Base-by-base conservation (phyloP, 2,113 vertebrate species). In the Malurus elegans region DNA sequence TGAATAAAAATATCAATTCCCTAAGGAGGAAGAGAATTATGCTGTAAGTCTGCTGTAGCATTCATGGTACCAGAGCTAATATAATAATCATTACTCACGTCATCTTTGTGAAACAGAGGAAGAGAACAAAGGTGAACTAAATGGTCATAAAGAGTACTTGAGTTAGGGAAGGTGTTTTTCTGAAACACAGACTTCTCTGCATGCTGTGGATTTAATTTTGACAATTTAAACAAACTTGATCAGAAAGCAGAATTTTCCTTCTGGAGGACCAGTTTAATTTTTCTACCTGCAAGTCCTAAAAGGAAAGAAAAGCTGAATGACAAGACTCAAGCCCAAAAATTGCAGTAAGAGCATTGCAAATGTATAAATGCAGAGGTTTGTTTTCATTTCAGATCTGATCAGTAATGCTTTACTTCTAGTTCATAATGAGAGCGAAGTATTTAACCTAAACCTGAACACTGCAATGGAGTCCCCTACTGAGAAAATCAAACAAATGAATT, bases 1-100 rank as follows among this genome's bases (percentile, higher is more conserved):
- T 86, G 79, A 92, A 91, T 88, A 95, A 95, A 95, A 93, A 91
- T 93, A 93, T 60, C 75, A 74, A 1, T 64, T 84, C 96, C 83
- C 91, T 56, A 50, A 48, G 76, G 95, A 97, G 91, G 91, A 96
- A 96, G 89, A 84, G 69, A 93, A 91, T 93, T 84, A 75, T 61
- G 18, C 76, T 95, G 72, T 48, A 79, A 74, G 88, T 81, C 95
- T 81, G 79, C 60, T 88, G 79, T 57, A 92, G 34, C 65, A 44
- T 80, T 95, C 79, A 80, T 84, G 76, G 73, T 94, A 95, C 72
- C 94, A 91, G 56, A 91, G 48, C 64, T 94, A 96, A 95, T 86
- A 64, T 48, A 93, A 94, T 93, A 88, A 92, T 56, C 21, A 74
- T 92, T 86, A 89, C 47, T 91, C 48, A 95, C 48, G 24, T 96